These are phyloP conservation scores for Hyles euphorbiae DNA, from an alignment of 1,140 invertebrate species.

Conservation along the genomic window DNA sequence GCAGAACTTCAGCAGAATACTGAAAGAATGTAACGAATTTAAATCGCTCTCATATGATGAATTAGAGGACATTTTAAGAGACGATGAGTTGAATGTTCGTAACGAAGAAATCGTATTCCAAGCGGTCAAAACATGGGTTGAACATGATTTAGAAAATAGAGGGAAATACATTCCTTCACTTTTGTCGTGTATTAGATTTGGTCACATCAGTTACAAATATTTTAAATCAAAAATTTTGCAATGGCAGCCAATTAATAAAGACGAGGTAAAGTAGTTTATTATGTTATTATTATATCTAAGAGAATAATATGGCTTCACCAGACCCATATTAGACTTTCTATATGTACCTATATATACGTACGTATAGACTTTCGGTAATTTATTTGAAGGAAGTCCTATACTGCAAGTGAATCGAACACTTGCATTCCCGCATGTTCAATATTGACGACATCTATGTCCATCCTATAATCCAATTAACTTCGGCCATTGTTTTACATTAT, in stretches of 20 bases:
- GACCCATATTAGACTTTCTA: too few relatives aligned
- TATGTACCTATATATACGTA: too few relatives aligned
- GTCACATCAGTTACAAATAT: slow-evolving; percentile 79
- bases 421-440: too few relatives aligned
- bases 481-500: too few relatives aligned
- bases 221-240: slow-evolving; percentile 78
- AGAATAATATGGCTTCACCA: too few relatives aligned
- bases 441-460: too few relatives aligned
- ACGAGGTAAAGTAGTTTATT: slow-evolving; percentile 56
- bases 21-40: slow-evolving; percentile 76
- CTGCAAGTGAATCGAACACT: too few relatives aligned
- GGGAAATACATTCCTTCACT: slow-evolving; percentile 76
- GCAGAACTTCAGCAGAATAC: slow-evolving; percentile 72
- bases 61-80: slow-evolving; percentile 74
- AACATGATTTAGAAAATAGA: slow-evolving; percentile 71
- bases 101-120: slow-evolving; percentile 83
- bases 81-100: slow-evolving; percentile 81
- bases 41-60: slow-evolving; percentile 73
- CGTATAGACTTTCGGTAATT: too few relatives aligned
- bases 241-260: slow-evolving; percentile 75
- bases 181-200: slow-evolving; percentile 80
- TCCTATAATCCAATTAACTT: too few relatives aligned
- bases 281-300: too few relatives aligned
- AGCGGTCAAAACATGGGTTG: slow-evolving; percentile 80
- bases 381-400: too few relatives aligned